Evolutionary conservation across 1,140 invertebrate species (phyloP).

Genomic region (Drosophila neocordata): DNA sequence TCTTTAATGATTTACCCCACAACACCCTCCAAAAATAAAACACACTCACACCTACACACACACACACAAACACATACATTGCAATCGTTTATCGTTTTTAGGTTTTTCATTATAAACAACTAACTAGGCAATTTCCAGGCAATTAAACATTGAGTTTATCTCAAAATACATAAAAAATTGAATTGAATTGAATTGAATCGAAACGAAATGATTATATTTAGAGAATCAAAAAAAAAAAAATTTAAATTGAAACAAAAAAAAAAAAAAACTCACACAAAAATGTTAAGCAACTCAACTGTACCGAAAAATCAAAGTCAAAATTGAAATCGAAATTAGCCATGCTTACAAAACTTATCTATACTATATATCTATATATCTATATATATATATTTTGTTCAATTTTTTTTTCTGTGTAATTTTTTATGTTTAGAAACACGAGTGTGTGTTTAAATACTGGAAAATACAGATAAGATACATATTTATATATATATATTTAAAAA

Average conservation of each 20-base stretch:
- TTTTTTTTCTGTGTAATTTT: constrained; percentile 9
- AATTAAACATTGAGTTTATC: constrained; percentile 49
- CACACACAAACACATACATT: not conserved
- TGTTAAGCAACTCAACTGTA: constrained; percentile 16
- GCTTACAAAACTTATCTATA: constrained; percentile 43
- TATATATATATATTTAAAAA: constrained; percentile 45
- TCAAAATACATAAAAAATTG: constrained; percentile 12
- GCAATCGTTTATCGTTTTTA: constrained; percentile 8
- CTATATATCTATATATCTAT: constrained; percentile 14
- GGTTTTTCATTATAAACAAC: constrained; percentile 15
- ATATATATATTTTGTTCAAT: constrained; percentile 14
- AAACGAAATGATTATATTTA: not conserved
- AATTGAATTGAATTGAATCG: not conserved
- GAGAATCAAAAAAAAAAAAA: not conserved
- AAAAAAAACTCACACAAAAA: too few relatives aligned
- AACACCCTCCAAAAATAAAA: not conserved
- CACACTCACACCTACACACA: not conserved
- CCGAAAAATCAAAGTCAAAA: not conserved
- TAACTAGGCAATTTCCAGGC: constrained; percentile 44
- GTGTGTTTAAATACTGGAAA: constrained; percentile 79
- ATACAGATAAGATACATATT: constrained; percentile 74
- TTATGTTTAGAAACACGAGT: constrained; percentile 59
- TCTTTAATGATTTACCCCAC: not conserved
- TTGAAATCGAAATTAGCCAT: constrained; percentile 52
- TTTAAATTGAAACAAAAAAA: not conserved